Conservation (phyloP, 2,888 invertebrate genomes). For the Ennomos quercinarius region DNA sequence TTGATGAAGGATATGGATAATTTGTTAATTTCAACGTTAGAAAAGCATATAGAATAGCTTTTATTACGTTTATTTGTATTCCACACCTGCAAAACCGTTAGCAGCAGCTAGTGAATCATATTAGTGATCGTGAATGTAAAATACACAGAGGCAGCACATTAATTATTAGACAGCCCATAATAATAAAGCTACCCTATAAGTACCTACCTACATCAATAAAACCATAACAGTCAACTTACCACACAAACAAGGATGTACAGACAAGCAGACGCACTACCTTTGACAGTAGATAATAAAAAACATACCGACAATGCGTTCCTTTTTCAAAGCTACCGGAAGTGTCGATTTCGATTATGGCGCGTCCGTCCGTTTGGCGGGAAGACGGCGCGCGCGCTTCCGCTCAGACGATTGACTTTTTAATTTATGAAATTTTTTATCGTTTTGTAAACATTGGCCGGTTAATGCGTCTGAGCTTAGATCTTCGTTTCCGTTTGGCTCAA, state of each 20-base stretch:
- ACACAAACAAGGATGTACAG: slow-evolving; percentile 3
- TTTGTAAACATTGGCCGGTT: slow-evolving; percentile 35
- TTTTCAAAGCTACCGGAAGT: slow-evolving; percentile 63
- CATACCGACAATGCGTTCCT: slow-evolving; percentile 53
- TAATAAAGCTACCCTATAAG: neutral
- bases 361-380: slow-evolving; percentile 60
- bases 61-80: no score
- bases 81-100: no score
- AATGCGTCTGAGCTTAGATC: slow-evolving; percentile 16
- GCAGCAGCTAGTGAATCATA: no score
- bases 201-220: slow-evolving; percentile 9
- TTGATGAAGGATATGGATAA: no score
- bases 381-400: slow-evolving; percentile 58
- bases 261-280: slow-evolving; percentile 16
- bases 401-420: slow-evolving; percentile 39
- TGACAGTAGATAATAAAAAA: slow-evolving; percentile 50
- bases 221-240: neutral
- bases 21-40: no score
- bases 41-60: no score
- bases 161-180: no score
- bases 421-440: slow-evolving; percentile 30
- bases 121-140: no score
- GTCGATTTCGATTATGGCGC: slow-evolving; percentile 67
- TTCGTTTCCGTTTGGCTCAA: slow-evolving; percentile 10
- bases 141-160: no score